Conservation (phyloP, 2,797 vertebrate species). For the Semaprochilodus insignis region DNA sequence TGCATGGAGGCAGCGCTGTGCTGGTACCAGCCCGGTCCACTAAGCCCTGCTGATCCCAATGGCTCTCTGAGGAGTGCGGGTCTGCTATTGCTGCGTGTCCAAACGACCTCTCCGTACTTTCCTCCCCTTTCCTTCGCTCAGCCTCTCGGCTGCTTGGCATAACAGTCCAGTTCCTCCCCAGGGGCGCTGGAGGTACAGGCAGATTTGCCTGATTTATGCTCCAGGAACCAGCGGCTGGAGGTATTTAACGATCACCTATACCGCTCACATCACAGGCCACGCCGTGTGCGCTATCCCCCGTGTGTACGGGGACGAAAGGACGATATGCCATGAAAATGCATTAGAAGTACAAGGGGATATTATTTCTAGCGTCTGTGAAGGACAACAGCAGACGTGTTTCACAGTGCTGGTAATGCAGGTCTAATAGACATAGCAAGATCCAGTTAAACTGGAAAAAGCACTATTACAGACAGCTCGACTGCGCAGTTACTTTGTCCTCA, state of each 20-base stretch:
- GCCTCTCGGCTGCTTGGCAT: slow-evolving; percentile 72
- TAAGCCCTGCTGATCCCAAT: slow-evolving; percentile 81
- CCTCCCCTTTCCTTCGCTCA: slow-evolving; percentile 66
- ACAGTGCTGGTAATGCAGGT: background rate
- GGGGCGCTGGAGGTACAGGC: slow-evolving; percentile 70
- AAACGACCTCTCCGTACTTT: slow-evolving; percentile 71
- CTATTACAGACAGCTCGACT: background rate
- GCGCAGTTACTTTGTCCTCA: background rate
- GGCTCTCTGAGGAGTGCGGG: slow-evolving; percentile 74
- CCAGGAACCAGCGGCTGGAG: slow-evolving; percentile 66
- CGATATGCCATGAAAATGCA: slow-evolving; percentile 60
- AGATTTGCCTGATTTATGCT: slow-evolving; percentile 81
- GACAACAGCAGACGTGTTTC: slow-evolving; percentile 3
- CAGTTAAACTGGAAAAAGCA: background rate
- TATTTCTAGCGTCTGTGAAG: slow-evolving; percentile 27
- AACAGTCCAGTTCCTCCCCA: slow-evolving; percentile 73
- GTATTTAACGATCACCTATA: slow-evolving; percentile 75
- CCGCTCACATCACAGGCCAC: slow-evolving; percentile 63
- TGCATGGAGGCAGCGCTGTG: slow-evolving; percentile 64
- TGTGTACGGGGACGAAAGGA: slow-evolving; percentile 62
- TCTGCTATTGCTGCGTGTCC: slow-evolving; percentile 74
- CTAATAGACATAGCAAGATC: slow-evolving; percentile 5
- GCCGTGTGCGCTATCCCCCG: slow-evolving; percentile 54
- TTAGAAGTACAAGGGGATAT: slow-evolving; percentile 27
- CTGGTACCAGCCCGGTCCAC: slow-evolving; percentile 70